Conservation (phyloP, 2,888 invertebrate genomes). For the Pterostichus madidus region DNA sequence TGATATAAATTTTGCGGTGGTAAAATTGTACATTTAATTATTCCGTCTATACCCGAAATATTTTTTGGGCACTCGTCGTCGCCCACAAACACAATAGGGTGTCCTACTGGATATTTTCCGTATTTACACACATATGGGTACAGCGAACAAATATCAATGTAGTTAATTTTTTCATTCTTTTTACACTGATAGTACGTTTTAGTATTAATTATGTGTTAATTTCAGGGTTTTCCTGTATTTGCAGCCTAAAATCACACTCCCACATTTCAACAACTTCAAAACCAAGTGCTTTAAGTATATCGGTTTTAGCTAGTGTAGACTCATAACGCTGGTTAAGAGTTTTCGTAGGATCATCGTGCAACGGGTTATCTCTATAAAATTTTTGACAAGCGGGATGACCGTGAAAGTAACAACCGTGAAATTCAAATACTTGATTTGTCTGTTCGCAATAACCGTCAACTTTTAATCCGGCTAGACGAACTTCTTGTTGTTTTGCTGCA, state of each 20-base stretch:
- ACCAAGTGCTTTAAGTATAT: slow-evolving; percentile 33
- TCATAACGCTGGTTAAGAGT: slow-evolving; percentile 53
- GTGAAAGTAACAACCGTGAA: slow-evolving; percentile 68
- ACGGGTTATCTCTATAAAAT: slow-evolving; percentile 44
- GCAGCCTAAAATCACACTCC: slow-evolving; percentile 67
- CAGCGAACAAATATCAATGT: slow-evolving; percentile 71
- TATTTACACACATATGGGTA: slow-evolving; percentile 69
- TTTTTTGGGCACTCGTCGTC: no score
- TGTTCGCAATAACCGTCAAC: slow-evolving; percentile 55
- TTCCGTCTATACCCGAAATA: no score
- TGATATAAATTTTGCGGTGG: no score
- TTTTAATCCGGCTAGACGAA: slow-evolving; percentile 54
- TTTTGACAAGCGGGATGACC: slow-evolving; percentile 70
- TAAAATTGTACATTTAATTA: no score
- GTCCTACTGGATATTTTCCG: slow-evolving; percentile 70
- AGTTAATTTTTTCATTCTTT: slow-evolving; percentile 69
- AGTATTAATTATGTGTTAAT: slow-evolving; percentile 46
- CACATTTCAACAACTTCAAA: slow-evolving; percentile 67
- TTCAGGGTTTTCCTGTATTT: slow-evolving; percentile 30
- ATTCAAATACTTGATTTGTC: slow-evolving; percentile 63
- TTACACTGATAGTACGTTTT: slow-evolving; percentile 58
- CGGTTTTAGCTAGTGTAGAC: slow-evolving; percentile 38
- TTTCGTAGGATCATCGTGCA: slow-evolving; percentile 38
- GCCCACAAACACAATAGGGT: slow-evolving; percentile 70
- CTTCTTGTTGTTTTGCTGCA: slow-evolving; percentile 68